These are phyloP conservation scores for Lycia hirtaria DNA, from an alignment of 2,888 invertebrate species.

Conservation along the genomic window DNA sequence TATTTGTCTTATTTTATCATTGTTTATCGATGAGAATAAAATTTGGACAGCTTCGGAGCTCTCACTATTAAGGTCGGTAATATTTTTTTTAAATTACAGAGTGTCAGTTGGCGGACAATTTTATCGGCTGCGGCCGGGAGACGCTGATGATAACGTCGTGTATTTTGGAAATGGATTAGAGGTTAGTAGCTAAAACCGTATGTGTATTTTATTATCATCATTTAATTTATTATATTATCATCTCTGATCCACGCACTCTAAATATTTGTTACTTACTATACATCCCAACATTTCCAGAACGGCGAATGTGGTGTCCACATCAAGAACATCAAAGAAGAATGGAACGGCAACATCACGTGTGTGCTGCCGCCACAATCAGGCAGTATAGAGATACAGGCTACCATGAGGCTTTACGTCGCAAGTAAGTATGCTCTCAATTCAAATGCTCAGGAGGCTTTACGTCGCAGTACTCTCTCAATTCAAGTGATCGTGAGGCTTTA, in stretches of 20 bases:
- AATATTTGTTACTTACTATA: too few relatives aligned
- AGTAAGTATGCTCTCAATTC: constrained; percentile 83
- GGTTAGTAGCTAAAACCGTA: constrained; percentile 58
- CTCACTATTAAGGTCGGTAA: too few relatives aligned
- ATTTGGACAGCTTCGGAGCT: too few relatives aligned
- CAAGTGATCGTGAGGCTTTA: too few relatives aligned
- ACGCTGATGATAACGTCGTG: constrained; percentile 76
- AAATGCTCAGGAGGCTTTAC: too few relatives aligned
- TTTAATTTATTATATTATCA: too few relatives aligned
- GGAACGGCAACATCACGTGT: constrained; percentile 90
- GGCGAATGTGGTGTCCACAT: constrained; percentile 91
- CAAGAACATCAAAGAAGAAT: constrained; percentile 85
- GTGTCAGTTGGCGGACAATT: constrained; percentile 61
- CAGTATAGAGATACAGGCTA: constrained; percentile 84
- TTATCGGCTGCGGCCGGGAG: constrained; percentile 70
- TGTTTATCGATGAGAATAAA: too few relatives aligned
- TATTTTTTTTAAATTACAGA: constrained; percentile 55
- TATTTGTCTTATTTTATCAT: too few relatives aligned
- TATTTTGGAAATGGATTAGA: constrained; percentile 83
- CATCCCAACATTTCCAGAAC: constrained; percentile 59
- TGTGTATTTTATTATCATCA: too few relatives aligned
- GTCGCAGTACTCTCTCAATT: too few relatives aligned
- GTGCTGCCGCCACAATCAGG: constrained; percentile 86
- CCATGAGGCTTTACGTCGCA: constrained; percentile 88
- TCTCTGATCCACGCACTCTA: too few relatives aligned